Evolutionary conservation across 2,888 invertebrate species (phyloP).

Genomic region (Hirtodrosophila alboralis): DNA sequence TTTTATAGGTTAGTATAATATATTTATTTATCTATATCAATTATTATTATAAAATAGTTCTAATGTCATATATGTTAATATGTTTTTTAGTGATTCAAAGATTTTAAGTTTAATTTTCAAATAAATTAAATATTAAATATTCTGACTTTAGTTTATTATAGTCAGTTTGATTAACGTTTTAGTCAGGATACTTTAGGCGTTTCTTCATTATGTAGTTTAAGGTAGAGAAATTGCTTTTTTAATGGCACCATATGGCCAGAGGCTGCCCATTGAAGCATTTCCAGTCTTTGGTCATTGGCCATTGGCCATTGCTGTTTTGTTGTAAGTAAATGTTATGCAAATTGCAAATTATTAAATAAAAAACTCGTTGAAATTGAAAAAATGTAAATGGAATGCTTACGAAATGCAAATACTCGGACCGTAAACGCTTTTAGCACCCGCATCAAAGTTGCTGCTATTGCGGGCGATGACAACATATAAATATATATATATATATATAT

Average conservation of each 20-base stretch:
- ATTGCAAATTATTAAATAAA: constrained; percentile 70
- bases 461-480: constrained; percentile 25
- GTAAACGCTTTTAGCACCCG: constrained; percentile 40
- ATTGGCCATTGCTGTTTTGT: constrained; percentile 28
- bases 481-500: neutral
- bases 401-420: constrained; percentile 68
- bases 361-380: constrained; percentile 69
- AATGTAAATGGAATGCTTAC: constrained; percentile 74
- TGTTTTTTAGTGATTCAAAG: too few species aligned
- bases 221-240: neutral
- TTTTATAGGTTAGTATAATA: too few species aligned
- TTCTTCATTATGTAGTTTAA: neutral
- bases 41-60: too few species aligned
- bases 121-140: too few species aligned
- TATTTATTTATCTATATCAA: too few species aligned
- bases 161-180: too few species aligned
- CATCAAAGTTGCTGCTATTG: constrained; percentile 9
- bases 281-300: constrained; percentile 17
- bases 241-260: constrained; percentile 33
- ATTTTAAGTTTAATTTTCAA: too few species aligned
- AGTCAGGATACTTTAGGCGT: too few species aligned
- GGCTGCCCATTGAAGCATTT: constrained; percentile 9
- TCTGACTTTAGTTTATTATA: too few species aligned
- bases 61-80: too few species aligned
- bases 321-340: constrained; percentile 63